Evolutionary conservation across 2,113 vertebrate species (phyloP), one percentile per base, ranked within the genome.

Genomic region (Noctilio leporinus): DNA sequence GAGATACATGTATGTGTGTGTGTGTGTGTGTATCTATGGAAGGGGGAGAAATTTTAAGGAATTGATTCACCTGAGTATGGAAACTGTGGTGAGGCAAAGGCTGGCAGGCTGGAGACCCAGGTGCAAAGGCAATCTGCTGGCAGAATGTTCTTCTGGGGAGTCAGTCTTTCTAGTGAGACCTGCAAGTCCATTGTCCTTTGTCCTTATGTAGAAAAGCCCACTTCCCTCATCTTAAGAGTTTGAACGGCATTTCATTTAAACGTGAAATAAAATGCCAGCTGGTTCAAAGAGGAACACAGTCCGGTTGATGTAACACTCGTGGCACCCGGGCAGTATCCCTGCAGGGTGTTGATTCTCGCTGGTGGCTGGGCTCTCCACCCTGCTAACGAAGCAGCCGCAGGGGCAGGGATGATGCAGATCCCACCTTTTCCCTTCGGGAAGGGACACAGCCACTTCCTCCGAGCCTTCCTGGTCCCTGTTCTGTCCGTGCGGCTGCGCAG

Each of bases 181-280:
- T n/a, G n/a, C n/a, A n/a, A n/a, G n/a, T 30, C 57, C 70, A 9
- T 49, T 76, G 73, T 53, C 8, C 62, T 82, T 76, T 85, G 59
- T 73, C 24, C 0, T 80, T 83, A 14, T 14, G 22, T 67, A 35
- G 43, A 80, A 86, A 89, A 53, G 67, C 22, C 78, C 70, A n/a
- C 82, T 57, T 87, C 20, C 26, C 38, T 76, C 35, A 78, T 80
- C 81, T 73, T 93, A 64, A 86, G 93, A 78, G 49, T 86, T 1
- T 70, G 55, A 93, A 81, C 30, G 55, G 62, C 12, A 28, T 89
- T 85, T 91, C 78, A 47, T 51, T 93, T 93, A 72, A 92, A 86
- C 73, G 69, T 64, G 76, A 89, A 82, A 78, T 78, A n/a, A 72
- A 89, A 45, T n/a, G 77, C n/a, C 38, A 33, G 69, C 62, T 30